Evolutionary conservation across 2,113 vertebrate genomes (phyloP), one percentile per base, ranked within the genome.

Genomic region (Urocitellus parryii): DNA sequence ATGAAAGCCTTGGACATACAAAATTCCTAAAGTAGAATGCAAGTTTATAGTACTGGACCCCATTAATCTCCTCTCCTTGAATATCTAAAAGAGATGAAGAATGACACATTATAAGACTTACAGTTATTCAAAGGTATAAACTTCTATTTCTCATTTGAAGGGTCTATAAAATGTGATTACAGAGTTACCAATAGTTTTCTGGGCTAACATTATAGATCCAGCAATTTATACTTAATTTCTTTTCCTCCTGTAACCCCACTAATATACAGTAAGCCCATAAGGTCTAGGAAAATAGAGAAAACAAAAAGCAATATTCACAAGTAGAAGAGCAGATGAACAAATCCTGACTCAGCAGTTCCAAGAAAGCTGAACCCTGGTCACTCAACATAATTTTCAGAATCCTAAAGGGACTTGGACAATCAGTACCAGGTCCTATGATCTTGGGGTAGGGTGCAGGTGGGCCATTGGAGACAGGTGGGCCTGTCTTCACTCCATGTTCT

Each of bases 241-340:
- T 70, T 89, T 4, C 32, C 4, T 42, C 17, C 9, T 6, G 6
- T 16, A 88, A 89, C 2, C 11, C 9, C n/a, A 88, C 12, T 76
- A 45, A 89, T 85, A 82, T 74, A 78, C 48, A 93, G 48, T 45
- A 67, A 29, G 25, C 11, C 11, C 63, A 94, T 6, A 65, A 20
- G 48, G 56, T 73, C 29, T 42, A 25, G 32, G 5, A 78, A 37
- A 92, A 82, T 2, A 83, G 88, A 56, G 22, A 51, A 79, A 70
- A 94, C 8, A 63, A 93, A 58, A 97, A 95, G 42, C 58, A 83
- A 67, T 34, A 91, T n/a, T 56, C 82, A 29, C 29, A 78, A 85
- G 65, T 20, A 42, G 25, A 79, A 82, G 29, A 90, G 48, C 68
- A 90, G 37, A 84, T 48, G 48, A 95, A 17, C 4, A 68, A 76